Evolutionary conservation across 2,888 invertebrate genomes (phyloP), one percentile per base, ranked within the genome.

Genomic region (Chydorus sphaericus): DNA sequence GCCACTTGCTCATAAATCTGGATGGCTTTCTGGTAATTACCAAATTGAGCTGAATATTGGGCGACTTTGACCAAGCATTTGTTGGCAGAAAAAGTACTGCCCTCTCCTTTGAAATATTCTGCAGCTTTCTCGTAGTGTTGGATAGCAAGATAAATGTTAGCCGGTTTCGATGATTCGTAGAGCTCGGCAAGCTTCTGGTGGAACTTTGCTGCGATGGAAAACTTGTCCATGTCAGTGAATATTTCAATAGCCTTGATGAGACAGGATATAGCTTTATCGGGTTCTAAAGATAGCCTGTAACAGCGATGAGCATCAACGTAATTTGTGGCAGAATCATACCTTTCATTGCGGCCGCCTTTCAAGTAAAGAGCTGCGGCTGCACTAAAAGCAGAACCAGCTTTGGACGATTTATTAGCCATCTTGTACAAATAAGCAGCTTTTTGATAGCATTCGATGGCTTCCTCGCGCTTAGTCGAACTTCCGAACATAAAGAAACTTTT

Each of bases 61-160:
- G 97, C 98, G 57, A 99, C 90, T 74, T 96, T 97, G 44, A 97
- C 75, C 74, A 94, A 81, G 72, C 96, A 97, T 75, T 97, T 97
- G 73, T 96, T 97, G 57, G 97, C 97, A 1, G 94, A 90, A 59
- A 93, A 91, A 66, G 91, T 93, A 64, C 93, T 92, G 73, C 98
- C 97, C 73, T 98, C 98, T 53, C 97, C 97, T 39, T 73, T 73
- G 65, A 75, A 79, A 74, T 91, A 98, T 73, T 98, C 97, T 1
- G 96, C 94, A 2, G 98, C 57, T 44, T 57, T 48, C 68, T 98
- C 94, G 72, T 92, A 98, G 71, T 94, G 92, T 66, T 88, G 83
- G 66, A 96, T 85, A 26, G 93, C 86, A 63, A 85, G 76, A 63
- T 90, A 86, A 62, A 91, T 74, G 68, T 92, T 91, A 39, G 85